Base-by-base conservation (phyloP, 2,113 vertebrate species). In the Oryzias celebensis region DNA sequence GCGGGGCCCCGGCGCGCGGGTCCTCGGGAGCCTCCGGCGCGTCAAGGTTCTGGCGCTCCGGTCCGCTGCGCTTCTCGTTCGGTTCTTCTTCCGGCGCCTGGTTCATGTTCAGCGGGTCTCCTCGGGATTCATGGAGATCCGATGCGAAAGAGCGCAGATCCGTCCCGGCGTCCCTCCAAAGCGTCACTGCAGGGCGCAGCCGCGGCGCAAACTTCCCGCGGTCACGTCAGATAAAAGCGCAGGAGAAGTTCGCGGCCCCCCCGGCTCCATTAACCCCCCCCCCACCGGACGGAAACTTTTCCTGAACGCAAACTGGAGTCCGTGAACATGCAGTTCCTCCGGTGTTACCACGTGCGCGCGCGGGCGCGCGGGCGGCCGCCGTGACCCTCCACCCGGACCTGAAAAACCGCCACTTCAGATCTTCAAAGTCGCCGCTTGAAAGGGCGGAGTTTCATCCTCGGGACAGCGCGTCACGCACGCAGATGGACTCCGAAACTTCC, bases 401-500 rank as follows among this genome's bases (percentile, higher is more conserved):
- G 14, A 52, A 70, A 46, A 20, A 20, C 20, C 45, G 15, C 43
- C 45, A 15, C 58, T 24, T 54, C 2, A 4, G 20, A 51, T 2
- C 42, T 46, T 52, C 48, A 28, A 45, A 52, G 4, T 31, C 15
- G 17, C 7, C 41, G 6, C 3, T 18, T 12, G 36, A 36, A 3
- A 49, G 83, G 85, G 85, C 73, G 85, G 80, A 75, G 88, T 73
- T 74, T 60, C 1, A 44, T 3, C 8, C 31, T 10, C 31, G 7
- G 26, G 26, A 0, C 8, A 12, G 8, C 36, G 2, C 2, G 10
- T 36, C 36, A 36, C 36, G 10, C 36, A 10, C 8, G 26, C 26
- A 28, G 5, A 28, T 6, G 26, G 26, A 28, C 8, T 36, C 36
- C 36, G 36, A 36, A 36, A 36, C 31, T 36, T 36, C 31, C 31